Evolutionary conservation across 2,113 vertebrate species (phyloP), one percentile per base, ranked within the genome.

Genomic region (Microtus ochrogaster): DNA sequence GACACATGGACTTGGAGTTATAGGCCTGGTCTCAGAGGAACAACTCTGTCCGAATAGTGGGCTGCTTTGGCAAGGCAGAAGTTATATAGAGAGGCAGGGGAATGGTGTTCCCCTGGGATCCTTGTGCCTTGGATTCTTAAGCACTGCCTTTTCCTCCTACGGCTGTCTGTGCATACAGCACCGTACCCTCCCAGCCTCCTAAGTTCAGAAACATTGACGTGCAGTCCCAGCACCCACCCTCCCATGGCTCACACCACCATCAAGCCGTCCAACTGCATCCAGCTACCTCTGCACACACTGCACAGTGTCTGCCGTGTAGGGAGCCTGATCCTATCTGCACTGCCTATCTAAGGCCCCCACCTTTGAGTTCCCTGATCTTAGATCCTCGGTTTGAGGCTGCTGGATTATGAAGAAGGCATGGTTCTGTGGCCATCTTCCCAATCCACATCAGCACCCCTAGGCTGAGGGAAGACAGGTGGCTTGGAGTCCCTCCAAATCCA

Each of bases 401-500:
- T 22, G 41, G 55, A 10, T 16, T 70, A 58, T 61, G 19, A 65
- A 39, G 5, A 76, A 58, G 24, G 36, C 19, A 17, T 33, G 36
- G 44, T 52, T 63, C 82, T 39, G 13, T 3, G 28, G 76, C 73
- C 0, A 24, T 28, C 24, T n/a, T 74, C 21, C 14, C 19, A 30
- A 22, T 30, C 36, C 24, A 33, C 73, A 52, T 63, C 73, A 85
- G 73, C 72, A 41, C 55, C 77, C 88, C n/a, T 39, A 66, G 90
- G 79, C 91, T 44, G 39, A 93, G 52, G 85, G 49, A 49, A 91
- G 39, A 24, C 79, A 92, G 96, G 83, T 90, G 94, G 88, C 96
- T 90, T 93, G 88, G 92, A 93, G 33, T 12, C 65, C 58, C 70
- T 96, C 96, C 97, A 92, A 76, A 72, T 44, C 58, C n/a, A 85